phyloP scores from a whole-genome alignment of 1,140 invertebrate genomes.

The Riptortus pedestris region DNA sequence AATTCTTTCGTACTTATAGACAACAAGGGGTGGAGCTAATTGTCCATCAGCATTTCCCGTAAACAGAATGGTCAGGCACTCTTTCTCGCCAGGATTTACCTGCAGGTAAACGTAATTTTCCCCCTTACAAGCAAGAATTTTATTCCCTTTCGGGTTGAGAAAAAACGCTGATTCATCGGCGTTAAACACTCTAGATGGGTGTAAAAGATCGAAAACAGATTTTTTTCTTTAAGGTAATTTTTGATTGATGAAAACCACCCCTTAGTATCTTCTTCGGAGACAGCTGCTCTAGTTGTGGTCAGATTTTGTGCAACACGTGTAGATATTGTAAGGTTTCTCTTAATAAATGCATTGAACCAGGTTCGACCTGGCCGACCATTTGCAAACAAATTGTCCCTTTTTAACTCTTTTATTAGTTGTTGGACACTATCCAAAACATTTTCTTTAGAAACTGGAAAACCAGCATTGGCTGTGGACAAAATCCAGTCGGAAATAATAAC shows the following conservation, averaged over 20 bases:
- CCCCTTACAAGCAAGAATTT: constrained; percentile 24
- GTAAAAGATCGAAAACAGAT: background rate
- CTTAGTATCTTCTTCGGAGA: constrained; percentile 33
- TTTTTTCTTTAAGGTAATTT: constrained; percentile 29
- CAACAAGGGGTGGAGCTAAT: constrained; percentile 23
- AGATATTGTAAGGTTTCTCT: constrained; percentile 31
- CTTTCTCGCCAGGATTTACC: constrained; percentile 22
- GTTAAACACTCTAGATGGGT: background rate
- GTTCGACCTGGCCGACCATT: background rate
- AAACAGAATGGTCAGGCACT: constrained; percentile 26
- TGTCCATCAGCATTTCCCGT: constrained; percentile 21
- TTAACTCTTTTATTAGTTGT: background rate
- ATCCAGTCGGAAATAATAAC: background rate
- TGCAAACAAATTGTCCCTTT: background rate
- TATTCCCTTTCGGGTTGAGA: background rate
- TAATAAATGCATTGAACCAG: background rate
- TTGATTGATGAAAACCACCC: constrained; percentile 34
- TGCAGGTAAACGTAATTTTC: constrained; percentile 21
- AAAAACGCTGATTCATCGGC: background rate
- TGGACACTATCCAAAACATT: background rate
- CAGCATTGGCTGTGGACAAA: background rate
- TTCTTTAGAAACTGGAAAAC: background rate
- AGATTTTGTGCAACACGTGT: constrained; percentile 32
- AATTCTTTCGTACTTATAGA: constrained; percentile 30
- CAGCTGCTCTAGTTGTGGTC: constrained; percentile 30